Evolutionary conservation across 2,888 invertebrate species (phyloP), one percentile per base, ranked within the genome.

Genomic region (Hirtodrosophila cameraria): DNA sequence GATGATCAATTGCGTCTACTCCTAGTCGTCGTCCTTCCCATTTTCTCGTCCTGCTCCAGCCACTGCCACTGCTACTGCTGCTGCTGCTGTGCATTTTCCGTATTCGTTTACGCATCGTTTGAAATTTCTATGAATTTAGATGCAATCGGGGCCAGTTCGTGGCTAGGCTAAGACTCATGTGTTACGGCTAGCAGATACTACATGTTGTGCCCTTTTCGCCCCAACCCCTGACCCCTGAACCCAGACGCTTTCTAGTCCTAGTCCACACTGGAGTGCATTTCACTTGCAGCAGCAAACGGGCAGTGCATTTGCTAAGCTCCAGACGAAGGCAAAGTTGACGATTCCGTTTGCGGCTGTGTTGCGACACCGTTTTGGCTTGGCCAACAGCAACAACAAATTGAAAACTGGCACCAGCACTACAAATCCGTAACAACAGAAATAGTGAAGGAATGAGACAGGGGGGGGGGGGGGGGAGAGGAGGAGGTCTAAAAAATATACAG

Each of bases 71-170:
- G 13, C 12, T 27, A 15, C 41, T 23, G 3, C 25, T 35, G 31
- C 35, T 57, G 23, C 50, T 77, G 54, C 63, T 78, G 52, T 73
- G 78, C 74, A 77, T 80, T 82, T 86, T 87, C 83, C 86, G 78
- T 86, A 86, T 86, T 86, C 88, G 88, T 87, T 86, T 86, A 86
- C 79, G 84, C 85, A 86, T 84, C 86, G 88, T 86, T 87, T 81
- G 72, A 81, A 87, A 86, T 86, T 88, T 87, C 85, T 86, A 89
- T 89, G 89, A 89, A 88, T 89, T 88, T 82, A 89, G 88, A 89
- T 89, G 88, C 85, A 89, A 88, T 88, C 88, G 88, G 75, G 39
- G 30, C 86, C 80, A 83, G 80, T 65, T 71, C 78, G 79, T 74
- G 74, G 63, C 52, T 59, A 55, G 53, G 55, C 73, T 80, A 86